Evolutionary conservation across 2,888 invertebrate genomes (phyloP).

Genomic region (Phytoseiulus persimilis): DNA sequence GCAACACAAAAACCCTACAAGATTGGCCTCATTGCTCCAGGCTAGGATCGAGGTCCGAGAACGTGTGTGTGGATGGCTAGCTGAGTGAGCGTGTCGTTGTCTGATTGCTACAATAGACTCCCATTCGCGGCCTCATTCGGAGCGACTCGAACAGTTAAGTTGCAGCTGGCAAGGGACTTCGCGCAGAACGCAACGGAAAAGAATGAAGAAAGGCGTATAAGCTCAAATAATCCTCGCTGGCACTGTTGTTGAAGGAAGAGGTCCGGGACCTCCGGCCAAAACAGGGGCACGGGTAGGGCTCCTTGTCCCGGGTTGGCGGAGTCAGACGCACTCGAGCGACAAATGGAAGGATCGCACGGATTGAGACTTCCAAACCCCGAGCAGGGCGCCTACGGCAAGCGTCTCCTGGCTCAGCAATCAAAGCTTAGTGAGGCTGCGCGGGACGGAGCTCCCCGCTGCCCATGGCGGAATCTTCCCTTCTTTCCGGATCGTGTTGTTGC

Average conservation of each 20-base stretch:
- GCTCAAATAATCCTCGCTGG: not conserved
- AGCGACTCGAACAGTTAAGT: not conserved
- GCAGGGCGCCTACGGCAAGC: not conserved
- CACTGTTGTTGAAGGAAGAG: not conserved
- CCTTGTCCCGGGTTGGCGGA: not conserved
- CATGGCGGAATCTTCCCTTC: not conserved
- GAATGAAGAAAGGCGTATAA: not conserved
- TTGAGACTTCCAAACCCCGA: not conserved
- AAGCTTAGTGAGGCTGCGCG: not conserved
- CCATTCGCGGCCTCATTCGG: not conserved
- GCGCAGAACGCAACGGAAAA: not conserved
- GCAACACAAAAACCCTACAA: not conserved
- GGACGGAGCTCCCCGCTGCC: not conserved
- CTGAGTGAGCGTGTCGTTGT: not conserved
- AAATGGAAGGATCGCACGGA: slow-evolving; percentile 30
- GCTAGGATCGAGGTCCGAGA: not conserved
- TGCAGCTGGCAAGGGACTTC: not conserved
- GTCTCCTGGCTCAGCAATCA: not conserved
- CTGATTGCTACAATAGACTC: not conserved
- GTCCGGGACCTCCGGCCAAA: not conserved
- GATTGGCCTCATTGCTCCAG: not conserved
- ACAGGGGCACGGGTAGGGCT: not conserved
- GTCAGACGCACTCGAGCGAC: slow-evolving; percentile 7
- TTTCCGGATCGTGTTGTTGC: too few species aligned
- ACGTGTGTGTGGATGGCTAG: not conserved